phyloP scores from a whole-genome alignment of 2,797 vertebrate species.

The Lacerta agilis region DNA sequence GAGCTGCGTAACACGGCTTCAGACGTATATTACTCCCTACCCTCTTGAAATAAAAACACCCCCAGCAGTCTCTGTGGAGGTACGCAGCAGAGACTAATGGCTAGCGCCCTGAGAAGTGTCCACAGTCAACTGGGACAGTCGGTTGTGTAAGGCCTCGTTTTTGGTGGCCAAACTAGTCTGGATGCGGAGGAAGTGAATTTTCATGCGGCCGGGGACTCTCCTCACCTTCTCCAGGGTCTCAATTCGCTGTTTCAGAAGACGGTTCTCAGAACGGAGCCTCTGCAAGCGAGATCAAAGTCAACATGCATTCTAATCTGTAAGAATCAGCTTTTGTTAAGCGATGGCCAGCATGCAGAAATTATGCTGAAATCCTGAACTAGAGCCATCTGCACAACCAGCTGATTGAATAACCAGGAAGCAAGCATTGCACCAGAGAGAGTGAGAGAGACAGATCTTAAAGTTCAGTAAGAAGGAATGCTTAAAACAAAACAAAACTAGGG shows the following conservation, averaged over 20 bases:
- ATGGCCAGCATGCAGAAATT: not conserved
- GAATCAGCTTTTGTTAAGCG: not conserved
- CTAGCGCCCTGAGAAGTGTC: not conserved
- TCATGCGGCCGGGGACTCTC: slow-evolving; percentile 66
- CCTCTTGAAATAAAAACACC: not conserved
- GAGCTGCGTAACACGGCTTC: not conserved
- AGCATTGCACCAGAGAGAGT: not conserved
- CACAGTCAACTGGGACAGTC: slow-evolving; percentile 2
- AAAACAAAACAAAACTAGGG: not conserved
- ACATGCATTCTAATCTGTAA: not conserved
- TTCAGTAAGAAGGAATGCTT: not conserved
- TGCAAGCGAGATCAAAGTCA: slow-evolving; percentile 43
- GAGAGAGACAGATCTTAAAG: not conserved
- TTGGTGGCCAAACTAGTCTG: slow-evolving; percentile 42
- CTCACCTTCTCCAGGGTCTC: slow-evolving; percentile 90
- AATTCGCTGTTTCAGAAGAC: slow-evolving; percentile 93
- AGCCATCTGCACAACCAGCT: not conserved
- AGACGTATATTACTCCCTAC: not conserved
- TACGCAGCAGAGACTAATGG: not conserved
- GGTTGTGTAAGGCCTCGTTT: slow-evolving; percentile 28
- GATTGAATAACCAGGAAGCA: not conserved
- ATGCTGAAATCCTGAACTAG: slow-evolving; percentile 13
- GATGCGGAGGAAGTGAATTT: slow-evolving; percentile 38
- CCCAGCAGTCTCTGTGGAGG: not conserved
- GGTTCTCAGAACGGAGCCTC: slow-evolving; percentile 81